Conservation (phyloP, 2,113 vertebrate genomes). For the Saccopteryx bilineata region DNA sequence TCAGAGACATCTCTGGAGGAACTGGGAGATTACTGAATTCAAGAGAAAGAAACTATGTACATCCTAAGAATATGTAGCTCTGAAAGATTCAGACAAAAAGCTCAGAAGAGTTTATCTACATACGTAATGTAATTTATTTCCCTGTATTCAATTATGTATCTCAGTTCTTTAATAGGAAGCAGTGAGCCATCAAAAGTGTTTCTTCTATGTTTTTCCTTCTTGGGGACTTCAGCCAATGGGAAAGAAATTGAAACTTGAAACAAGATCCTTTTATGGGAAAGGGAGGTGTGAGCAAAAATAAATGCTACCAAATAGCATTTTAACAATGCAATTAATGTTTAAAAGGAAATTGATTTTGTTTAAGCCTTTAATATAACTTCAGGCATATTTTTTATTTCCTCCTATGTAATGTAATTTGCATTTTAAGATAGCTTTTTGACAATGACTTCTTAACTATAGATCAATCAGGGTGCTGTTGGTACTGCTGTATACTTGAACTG, state of each 20-base stretch:
- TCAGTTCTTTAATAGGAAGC: neutral
- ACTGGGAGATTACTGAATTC: neutral
- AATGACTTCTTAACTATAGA: neutral
- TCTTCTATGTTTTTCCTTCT: neutral
- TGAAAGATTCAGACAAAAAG: neutral
- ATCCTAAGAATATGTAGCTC: neutral
- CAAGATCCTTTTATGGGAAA: neutral
- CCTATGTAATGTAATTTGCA: neutral
- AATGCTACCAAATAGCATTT: neutral
- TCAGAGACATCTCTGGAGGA: neutral
- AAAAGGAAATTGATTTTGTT: neutral
- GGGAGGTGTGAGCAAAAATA: neutral
- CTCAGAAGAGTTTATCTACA: neutral
- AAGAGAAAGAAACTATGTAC: neutral
- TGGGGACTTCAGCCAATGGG: neutral
- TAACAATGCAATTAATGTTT: neutral
- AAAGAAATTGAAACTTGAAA: neutral
- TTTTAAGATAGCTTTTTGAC: neutral
- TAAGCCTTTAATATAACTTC: neutral
- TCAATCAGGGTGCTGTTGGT: fast-evolving
- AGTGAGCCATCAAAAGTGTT: neutral
- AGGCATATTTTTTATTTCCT: neutral
- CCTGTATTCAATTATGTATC: neutral
- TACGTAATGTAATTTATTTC: neutral
- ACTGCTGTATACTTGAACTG: neutral